Evolutionary conservation across 2,797 vertebrate genomes (phyloP), one percentile per base, ranked within the genome.

Genomic region (Acanthis flammea): DNA sequence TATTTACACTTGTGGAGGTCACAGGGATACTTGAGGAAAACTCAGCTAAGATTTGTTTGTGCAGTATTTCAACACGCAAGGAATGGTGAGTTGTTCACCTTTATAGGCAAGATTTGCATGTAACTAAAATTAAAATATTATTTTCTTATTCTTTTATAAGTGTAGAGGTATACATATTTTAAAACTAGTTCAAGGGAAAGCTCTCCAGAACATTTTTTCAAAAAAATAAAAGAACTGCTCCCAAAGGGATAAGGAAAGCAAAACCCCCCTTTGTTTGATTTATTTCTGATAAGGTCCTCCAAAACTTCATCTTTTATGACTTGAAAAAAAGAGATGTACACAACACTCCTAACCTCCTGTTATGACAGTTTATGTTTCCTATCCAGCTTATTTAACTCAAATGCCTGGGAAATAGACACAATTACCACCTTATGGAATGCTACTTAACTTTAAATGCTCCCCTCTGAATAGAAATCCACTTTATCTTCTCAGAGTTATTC

Each of bases 391-490:
- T 97, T 98, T 98, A 96, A 97, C 95, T 97, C 92, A 95, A 95
- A 97, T 97, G 97, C 94, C 95, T 98, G 96, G 96, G 97, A 98
- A 98, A 98, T 95, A 97, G 97, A 97, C 92, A 97, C 96, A 97
- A 97, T 98, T 98, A 97, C 97, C 97, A 98, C 97, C 97, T 98
- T 96, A 97, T 97, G 97, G 97, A 98, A 98, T 97, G 97, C 97
- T 97, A 95, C 96, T 98, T 98, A 98, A 97, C 96, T 97, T 98
- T 98, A 98, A 98, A 97, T 75, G 55, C 95, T 97, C 98, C 97
- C 97, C 75, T 92, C 90, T 97, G 97, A 97, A 97, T 97, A 97
- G 97, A 96, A 97, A 96, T 57, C 79, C 70, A 93, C 97, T 97
- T 97, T 96, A 97, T 98, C 96, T 95, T 97, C 96, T 94, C 96